Evolutionary conservation across 2,888 invertebrate genomes (phyloP).

Genomic region (Xanthorhoe designata): DNA sequence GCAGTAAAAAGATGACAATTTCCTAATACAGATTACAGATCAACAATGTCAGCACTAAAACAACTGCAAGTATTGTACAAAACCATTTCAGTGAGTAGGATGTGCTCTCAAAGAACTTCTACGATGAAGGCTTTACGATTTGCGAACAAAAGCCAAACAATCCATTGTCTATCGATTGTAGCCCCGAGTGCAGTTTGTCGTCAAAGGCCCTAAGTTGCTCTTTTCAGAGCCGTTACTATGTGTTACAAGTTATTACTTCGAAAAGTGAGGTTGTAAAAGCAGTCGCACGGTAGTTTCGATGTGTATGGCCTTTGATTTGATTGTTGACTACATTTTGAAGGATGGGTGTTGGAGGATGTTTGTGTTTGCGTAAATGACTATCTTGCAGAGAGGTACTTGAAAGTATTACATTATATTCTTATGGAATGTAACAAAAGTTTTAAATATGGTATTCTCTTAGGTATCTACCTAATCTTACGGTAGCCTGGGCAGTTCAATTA

Average conservation of each 20-base stretch:
- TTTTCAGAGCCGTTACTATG: constrained; percentile 60
- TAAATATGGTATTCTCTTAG: too few species aligned
- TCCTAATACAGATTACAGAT: constrained; percentile 34
- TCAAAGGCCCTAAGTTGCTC: constrained; percentile 73
- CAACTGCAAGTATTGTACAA: constrained; percentile 52
- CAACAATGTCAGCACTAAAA: constrained; percentile 48
- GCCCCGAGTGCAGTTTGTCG: constrained; percentile 76
- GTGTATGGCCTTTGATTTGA: constrained; percentile 19
- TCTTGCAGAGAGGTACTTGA: background rate
- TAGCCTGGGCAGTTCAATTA: too few species aligned
- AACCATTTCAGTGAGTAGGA: constrained; percentile 62
- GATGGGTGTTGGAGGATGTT: constrained; percentile 8
- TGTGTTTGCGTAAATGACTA: background rate
- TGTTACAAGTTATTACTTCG: constrained; percentile 50
- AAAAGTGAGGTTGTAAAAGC: constrained; percentile 37
- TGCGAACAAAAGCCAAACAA: constrained; percentile 78
- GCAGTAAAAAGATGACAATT: constrained; percentile 48
- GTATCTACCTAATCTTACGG: too few species aligned
- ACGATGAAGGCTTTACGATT: constrained; percentile 73
- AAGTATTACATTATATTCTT: too few species aligned
- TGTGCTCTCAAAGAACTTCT: constrained; percentile 69
- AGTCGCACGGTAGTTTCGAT: constrained; percentile 36
- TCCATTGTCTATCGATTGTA: constrained; percentile 80
- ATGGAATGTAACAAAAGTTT: too few species aligned
- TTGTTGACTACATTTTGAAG: constrained; percentile 20